Percentiles rank a stretch among this genome's conserved stretches.
Conservation (phyloP, 2,888 invertebrate species). For the Atethmia centrago region DNA sequence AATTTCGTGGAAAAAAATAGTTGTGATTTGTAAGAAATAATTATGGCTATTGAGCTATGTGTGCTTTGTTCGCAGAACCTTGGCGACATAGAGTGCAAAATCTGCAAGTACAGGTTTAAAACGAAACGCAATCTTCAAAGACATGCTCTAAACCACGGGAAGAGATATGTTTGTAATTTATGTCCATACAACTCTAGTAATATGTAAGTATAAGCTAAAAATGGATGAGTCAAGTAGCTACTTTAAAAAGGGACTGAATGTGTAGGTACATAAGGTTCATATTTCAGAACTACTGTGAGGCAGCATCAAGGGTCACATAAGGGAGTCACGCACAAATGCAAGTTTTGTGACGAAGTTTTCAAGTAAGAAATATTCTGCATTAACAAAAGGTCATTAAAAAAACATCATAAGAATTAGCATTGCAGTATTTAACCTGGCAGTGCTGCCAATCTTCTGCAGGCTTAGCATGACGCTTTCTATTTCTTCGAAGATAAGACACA, state of each 20-base stretch:
- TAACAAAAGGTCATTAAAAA: too few relatives aligned
- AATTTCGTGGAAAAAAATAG: too few relatives aligned
- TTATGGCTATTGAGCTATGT: too few relatives aligned
- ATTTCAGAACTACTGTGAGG: constrained; percentile 84
- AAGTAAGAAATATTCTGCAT: constrained; percentile 75
- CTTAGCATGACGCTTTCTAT: too few relatives aligned
- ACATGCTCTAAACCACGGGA: constrained; percentile 84
- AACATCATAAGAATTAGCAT: too few relatives aligned
- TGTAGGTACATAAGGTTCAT: background rate
- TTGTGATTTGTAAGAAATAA: too few relatives aligned
- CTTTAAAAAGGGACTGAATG: background rate
- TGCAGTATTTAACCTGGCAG: too few relatives aligned
- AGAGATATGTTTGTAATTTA: constrained; percentile 84
- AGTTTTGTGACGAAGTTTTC: constrained; percentile 85
- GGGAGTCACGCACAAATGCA: constrained; percentile 86
- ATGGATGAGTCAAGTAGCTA: too few relatives aligned
- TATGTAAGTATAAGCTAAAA: constrained; percentile 74
- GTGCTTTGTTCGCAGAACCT: constrained; percentile 72
- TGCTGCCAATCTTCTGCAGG: too few relatives aligned
- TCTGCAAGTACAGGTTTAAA: constrained; percentile 85
- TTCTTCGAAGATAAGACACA: too few relatives aligned
- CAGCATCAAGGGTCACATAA: constrained; percentile 87
- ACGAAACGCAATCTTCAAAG: constrained; percentile 82
- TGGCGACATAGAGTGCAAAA: constrained; percentile 80
- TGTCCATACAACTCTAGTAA: constrained; percentile 85